Conservation (phyloP, 1,140 invertebrate genomes). For the Drosophila punjabiensis region DNA sequence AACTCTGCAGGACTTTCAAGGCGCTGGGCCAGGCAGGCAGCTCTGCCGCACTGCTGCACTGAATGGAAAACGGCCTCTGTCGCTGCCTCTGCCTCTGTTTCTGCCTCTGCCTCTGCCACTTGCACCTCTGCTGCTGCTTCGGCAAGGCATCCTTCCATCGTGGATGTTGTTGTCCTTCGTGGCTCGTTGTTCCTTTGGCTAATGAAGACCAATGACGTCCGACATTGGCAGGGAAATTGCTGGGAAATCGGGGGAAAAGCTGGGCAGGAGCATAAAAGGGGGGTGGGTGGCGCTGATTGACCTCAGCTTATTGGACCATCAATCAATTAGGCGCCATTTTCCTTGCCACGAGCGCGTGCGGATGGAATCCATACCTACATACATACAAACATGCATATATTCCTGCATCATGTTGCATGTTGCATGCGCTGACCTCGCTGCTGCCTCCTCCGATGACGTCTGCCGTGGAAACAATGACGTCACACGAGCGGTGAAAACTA, state of each 20-base stretch:
- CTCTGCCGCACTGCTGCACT: slow-evolving; percentile 8
- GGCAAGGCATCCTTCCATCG: not conserved
- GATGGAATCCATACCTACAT: slow-evolving; percentile 25
- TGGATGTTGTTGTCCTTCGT: slow-evolving; percentile 6
- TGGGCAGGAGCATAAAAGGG: not conserved
- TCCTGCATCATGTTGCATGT: slow-evolving; percentile 52
- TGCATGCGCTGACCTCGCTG: slow-evolving; percentile 45
- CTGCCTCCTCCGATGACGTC: slow-evolving; percentile 34
- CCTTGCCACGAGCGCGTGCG: slow-evolving; percentile 28
- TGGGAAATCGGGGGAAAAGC: not conserved
- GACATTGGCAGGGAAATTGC: not conserved
- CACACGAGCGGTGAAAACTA: slow-evolving; percentile 41
- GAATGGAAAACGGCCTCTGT: slow-evolving; percentile 22
- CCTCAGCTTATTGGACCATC: slow-evolving; percentile 58
- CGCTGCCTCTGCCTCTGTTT: not conserved
- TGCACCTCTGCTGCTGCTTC: not conserved
- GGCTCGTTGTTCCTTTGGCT: slow-evolving; percentile 26
- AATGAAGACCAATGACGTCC: slow-evolving; percentile 63
- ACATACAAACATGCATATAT: not conserved
- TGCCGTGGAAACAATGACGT: slow-evolving; percentile 42
- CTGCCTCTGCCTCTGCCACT: not conserved
- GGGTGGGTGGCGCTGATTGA: slow-evolving; percentile 31
- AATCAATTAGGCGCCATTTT: slow-evolving; percentile 57
- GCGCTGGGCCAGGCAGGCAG: slow-evolving; percentile 16
- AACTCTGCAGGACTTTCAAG: slow-evolving; percentile 68